Conservation (phyloP, 2,797 vertebrate species). For the Sebastes kiyomatsui region DNA sequence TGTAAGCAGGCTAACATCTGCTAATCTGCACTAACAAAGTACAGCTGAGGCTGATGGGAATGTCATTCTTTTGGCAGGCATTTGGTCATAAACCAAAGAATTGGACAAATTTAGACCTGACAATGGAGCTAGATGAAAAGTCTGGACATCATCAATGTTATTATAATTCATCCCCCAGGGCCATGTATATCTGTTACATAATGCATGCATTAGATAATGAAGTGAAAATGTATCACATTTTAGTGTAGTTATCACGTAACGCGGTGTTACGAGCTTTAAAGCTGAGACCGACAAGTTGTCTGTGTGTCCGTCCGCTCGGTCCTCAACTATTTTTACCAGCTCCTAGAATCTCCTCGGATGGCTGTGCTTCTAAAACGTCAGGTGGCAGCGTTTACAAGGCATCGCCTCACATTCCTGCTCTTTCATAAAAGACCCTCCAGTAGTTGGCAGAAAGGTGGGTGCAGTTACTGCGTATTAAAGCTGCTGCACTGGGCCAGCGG, state of each 20-base stretch:
- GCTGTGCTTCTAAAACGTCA: conserved; percentile 62
- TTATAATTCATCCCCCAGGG: not conserved
- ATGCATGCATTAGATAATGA: not conserved
- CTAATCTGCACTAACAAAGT: not conserved
- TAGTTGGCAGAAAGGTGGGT: conserved; percentile 46
- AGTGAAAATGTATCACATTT: not conserved
- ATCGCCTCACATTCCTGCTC: conserved; percentile 66
- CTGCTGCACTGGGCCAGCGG: conserved; percentile 24
- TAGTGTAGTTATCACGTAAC: not conserved
- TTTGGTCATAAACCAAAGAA: too few relatives aligned
- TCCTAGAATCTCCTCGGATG: conserved; percentile 45
- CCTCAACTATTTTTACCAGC: conserved; percentile 41
- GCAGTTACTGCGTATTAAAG: conserved; percentile 62
- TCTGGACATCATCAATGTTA: not conserved
- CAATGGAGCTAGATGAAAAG: not conserved
- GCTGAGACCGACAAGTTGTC: conserved; percentile 5
- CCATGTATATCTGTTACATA: too few relatives aligned
- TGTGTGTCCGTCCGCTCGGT: not conserved
- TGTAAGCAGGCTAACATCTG: not conserved
- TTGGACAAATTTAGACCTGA: not conserved
- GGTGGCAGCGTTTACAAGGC: conserved; percentile 67
- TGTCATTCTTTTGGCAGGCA: not conserved
- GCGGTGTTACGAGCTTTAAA: not conserved
- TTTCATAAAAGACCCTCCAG: conserved; percentile 62
- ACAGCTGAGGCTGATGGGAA: not conserved